Evolutionary conservation across 1,140 invertebrate species (phyloP).

Genomic region (Nylanderia fulva): DNA sequence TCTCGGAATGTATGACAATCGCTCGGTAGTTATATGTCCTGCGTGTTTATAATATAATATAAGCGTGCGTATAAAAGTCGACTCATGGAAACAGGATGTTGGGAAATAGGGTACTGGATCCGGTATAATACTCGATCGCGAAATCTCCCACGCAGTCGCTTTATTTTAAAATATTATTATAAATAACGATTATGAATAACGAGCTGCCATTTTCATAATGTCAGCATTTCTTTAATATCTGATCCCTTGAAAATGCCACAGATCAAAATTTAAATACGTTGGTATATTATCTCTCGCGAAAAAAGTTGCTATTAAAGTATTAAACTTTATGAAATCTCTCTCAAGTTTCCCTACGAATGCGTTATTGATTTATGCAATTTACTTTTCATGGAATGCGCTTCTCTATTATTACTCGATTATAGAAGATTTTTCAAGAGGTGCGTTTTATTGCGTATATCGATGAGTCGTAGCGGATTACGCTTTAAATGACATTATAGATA

Average conservation of each 20-base stretch:
- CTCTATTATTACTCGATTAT: background rate
- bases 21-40: background rate
- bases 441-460: slow-evolving; percentile 16
- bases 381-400: slow-evolving; percentile 2
- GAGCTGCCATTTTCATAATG: slow-evolving; percentile 31
- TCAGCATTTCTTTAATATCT: slow-evolving; percentile 46
- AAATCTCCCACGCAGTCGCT: background rate
- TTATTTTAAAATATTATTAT: slow-evolving; percentile 38
- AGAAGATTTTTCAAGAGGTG: background rate
- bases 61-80: slow-evolving; percentile 12
- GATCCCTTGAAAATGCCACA: slow-evolving; percentile 36
- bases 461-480: slow-evolving; percentile 8
- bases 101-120: slow-evolving; percentile 19
- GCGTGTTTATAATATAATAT: background rate
- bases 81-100: slow-evolving; percentile 33
- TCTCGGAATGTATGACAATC: slow-evolving; percentile 30
- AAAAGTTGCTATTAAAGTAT: slow-evolving; percentile 32
- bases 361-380: background rate
- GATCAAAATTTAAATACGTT: slow-evolving; percentile 11
- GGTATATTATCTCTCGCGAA: slow-evolving; percentile 2
- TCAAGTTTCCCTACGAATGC: background rate
- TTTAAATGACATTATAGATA: slow-evolving; percentile 25
- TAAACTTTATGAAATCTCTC: background rate
- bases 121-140: slow-evolving; percentile 23
- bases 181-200: slow-evolving; percentile 45